Base-by-base conservation (phyloP, 1,140 invertebrate genomes). In the Neoseiulus cucumeris region DNA sequence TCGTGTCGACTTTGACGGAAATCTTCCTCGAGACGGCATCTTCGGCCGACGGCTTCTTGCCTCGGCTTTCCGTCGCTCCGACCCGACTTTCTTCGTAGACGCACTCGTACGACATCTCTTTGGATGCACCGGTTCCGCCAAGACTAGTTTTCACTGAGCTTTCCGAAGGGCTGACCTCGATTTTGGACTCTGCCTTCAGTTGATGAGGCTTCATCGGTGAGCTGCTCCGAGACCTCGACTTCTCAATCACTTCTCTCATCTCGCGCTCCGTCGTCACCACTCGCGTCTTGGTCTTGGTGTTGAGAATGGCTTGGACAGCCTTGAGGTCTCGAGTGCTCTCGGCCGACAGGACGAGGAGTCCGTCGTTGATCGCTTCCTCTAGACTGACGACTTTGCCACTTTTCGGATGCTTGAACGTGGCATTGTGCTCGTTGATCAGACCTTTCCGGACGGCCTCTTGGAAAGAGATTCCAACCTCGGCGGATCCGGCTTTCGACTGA, bases 381-480 rank as follows among this genome's bases (percentile, higher is more conserved):
- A 93, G 83, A 1, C 84, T 81, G 70, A 91, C 82, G 7, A 83
- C 79, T 71, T 83, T 81, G 28, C 84, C 84, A 22, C 83, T 87
- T 65, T 80, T 80, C 5, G 85, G 85, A 75, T 92, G 85, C 44
- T 79, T 84, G 74, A 90, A 93, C 1, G 85, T 84, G 73, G 85
- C 84, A 42, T 78, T 82, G 44, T 77, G 78, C 73, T 87, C 84
- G 75, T 92, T 84, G 67, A 94, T 85, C 41, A 90, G 80, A 67
- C 89, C 89, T 71, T 82, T 78, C 65, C 81, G 79, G 29, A 87
- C 76, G 7, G 87, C 87, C 65, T 89, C 87, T 7, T 83, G 80
- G 68, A 88, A 86, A 0, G 85, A 85, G 41, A 89, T 79, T 68
- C 82, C 80, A 39, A 80, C 80, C 71, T 82, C 79, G 67, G 80